Conservation (phyloP, 2,113 vertebrate genomes). For the Clinocottus analis region DNA sequence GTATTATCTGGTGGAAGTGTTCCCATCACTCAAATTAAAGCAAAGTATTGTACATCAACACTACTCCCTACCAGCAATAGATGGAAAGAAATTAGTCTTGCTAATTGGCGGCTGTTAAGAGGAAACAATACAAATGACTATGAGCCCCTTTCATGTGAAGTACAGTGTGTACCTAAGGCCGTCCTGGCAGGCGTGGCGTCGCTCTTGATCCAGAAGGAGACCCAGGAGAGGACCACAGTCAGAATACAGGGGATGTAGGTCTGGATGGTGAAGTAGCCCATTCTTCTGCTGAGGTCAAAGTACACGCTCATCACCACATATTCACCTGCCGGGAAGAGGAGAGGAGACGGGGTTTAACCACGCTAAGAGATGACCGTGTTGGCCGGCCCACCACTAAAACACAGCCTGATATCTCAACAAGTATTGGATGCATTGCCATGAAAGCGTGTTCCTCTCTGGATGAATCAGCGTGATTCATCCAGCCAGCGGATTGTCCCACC, state of each 20-base stretch:
- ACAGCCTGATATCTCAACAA: neutral
- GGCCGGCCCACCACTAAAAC: neutral
- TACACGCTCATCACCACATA: constrained; percentile 97
- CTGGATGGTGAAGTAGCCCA: constrained; percentile 99
- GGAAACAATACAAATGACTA: neutral
- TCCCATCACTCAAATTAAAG: constrained; percentile 12
- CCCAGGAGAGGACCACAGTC: constrained; percentile 97
- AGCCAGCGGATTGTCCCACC: neutral
- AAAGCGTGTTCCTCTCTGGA: neutral
- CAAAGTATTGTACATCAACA: neutral
- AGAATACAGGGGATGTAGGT: constrained; percentile 98
- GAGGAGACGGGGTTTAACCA: neutral
- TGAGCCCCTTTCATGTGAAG: no score
- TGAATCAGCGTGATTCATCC: neutral
- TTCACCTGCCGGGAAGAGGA: constrained; percentile 87
- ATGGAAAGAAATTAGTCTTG: neutral
- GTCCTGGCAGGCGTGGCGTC: constrained; percentile 96
- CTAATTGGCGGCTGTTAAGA: neutral
- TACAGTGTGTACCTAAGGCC: constrained; percentile 86
- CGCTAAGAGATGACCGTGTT: neutral
- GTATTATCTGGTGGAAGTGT: constrained; percentile 3
- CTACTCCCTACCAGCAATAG: neutral
- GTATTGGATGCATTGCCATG: neutral
- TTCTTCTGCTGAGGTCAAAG: constrained; percentile 95
- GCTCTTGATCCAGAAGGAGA: constrained; percentile 99